Conservation (phyloP, 2,797 vertebrate species). For the Falco concolor region DNA sequence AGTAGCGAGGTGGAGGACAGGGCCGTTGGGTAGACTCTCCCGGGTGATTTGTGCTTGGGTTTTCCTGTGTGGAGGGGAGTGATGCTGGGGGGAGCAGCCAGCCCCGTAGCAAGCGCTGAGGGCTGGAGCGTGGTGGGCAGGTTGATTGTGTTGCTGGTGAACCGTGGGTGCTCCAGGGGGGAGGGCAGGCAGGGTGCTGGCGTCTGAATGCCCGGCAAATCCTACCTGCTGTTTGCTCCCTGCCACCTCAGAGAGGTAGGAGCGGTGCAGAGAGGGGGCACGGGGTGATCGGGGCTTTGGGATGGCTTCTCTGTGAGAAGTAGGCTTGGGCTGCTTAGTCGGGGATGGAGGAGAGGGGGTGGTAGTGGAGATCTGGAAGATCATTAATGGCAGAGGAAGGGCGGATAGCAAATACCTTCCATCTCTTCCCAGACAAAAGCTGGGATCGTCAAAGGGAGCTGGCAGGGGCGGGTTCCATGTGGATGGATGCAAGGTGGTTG, state of each 20-base stretch:
- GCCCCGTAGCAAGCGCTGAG: background rate
- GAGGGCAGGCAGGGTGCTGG: background rate
- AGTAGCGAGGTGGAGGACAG: background rate
- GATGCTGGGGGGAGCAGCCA: fast-evolving
- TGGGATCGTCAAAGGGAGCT: background rate
- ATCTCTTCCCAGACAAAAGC: background rate
- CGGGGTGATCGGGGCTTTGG: background rate
- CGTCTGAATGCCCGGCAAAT: fast-evolving
- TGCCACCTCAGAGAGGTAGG: background rate
- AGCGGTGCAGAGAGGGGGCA: background rate
- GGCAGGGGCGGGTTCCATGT: background rate
- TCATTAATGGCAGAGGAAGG: background rate
- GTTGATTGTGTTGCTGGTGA: background rate
- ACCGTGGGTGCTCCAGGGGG: background rate
- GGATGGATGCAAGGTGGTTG: background rate
- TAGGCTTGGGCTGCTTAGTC: background rate
- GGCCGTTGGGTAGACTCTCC: background rate
- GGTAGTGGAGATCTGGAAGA: background rate
- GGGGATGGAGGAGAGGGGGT: background rate
- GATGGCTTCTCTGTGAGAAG: background rate
- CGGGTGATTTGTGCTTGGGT: background rate
- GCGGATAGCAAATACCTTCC: background rate
- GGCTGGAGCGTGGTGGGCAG: background rate
- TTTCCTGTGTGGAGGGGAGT: background rate
- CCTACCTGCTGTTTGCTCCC: background rate